These are phyloP conservation scores for Dicerorhinus sumatrensis DNA, from an alignment of 2,113 vertebrate species.

Conservation along the genomic window DNA sequence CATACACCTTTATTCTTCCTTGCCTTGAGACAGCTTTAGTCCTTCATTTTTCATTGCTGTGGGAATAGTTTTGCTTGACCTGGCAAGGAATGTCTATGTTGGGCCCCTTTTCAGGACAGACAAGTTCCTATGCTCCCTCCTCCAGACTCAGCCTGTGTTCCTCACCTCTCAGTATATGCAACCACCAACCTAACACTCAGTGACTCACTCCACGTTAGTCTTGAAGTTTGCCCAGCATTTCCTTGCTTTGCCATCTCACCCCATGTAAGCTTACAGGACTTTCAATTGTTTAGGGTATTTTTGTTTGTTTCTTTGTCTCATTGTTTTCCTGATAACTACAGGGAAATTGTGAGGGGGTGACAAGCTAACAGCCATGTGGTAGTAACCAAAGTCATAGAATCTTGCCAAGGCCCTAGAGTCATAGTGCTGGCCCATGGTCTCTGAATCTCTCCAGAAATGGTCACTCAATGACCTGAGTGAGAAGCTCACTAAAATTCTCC, in stretches of 20 bases:
- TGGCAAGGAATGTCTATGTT: background rate
- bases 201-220: background rate
- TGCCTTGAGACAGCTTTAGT: conserved; percentile 23
- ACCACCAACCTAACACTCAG: background rate
- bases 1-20: conserved; percentile 8
- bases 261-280: background rate
- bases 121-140: background rate
- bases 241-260: background rate
- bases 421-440: background rate
- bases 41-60: conserved; percentile 32
- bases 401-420: background rate
- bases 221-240: background rate
- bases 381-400: background rate
- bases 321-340: background rate
- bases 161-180: background rate
- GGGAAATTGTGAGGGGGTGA: background rate
- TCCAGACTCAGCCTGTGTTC: background rate
- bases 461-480: background rate
- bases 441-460: conserved; percentile 10
- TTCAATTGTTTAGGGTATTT: background rate
- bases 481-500: background rate
- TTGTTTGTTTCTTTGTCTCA: background rate
- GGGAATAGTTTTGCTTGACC: conserved; percentile 17
- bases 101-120: background rate
- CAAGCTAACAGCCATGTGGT: background rate